Evolutionary conservation across 2,888 invertebrate species (phyloP), one percentile per base, ranked within the genome.

Genomic region (Omphaloscelis lunosa): DNA sequence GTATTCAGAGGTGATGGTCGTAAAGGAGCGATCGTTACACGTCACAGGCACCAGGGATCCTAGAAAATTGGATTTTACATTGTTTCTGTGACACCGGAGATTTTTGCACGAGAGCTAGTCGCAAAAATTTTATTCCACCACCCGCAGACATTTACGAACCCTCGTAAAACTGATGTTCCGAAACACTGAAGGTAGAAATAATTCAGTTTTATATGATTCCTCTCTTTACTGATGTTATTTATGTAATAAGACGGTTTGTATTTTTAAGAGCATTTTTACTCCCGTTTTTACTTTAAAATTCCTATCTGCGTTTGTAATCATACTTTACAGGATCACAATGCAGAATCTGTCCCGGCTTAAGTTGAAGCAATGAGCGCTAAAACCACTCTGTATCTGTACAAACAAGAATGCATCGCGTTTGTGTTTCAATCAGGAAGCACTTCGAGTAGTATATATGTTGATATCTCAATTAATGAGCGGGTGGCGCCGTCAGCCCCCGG

Each of bases 51-150:
- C 86, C 75, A 74, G 86, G 88, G 89, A 89, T 87, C 87, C 80
- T 88, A 89, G 91, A 89, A 92, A 93, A 94, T 94, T 93, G 91
- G 91, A 91, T 94, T 92, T 90, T 90, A 94, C 93, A 92, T 92
- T 93, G 93, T 93, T 89, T 90, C 91, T 77, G 80, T 78, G 80
- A 79, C 79, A 88, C 86, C 84, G 88, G 88, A 89, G 88, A 87
- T 90, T 89, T 90, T 89, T 79, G 89, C 86, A 77, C 85, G 84
- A 85, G 80, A 88, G 76, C 86, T 92, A 87, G 90, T 90, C 91
- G 88, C 91, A 91, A 92, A 91, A 89, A 67, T 91, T 86, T 92
- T 93, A 92, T 93, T 91, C 86, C 86, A 84, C 89, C 86, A 84
- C 89, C 89, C 90, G 89, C 90, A 90, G 90, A 92, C 91, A 84